phyloP scores from a whole-genome alignment of 2,888 invertebrate genomes.

The Cylindroiulus punctatus region DNA sequence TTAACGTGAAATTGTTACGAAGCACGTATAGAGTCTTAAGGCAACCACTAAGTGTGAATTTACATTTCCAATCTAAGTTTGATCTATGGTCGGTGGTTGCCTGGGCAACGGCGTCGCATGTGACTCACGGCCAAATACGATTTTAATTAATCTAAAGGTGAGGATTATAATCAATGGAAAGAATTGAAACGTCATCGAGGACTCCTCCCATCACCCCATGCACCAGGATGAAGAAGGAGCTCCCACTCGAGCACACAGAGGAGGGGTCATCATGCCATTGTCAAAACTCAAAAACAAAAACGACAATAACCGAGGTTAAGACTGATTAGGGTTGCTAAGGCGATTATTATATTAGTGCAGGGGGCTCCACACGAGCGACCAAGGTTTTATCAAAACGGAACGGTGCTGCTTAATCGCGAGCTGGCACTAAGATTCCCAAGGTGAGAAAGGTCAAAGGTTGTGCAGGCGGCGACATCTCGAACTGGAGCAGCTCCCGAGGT shows the following conservation, averaged over 20 bases:
- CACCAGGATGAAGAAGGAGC: slow-evolving; percentile 20
- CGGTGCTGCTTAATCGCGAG: neutral
- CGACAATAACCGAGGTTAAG: slow-evolving; percentile 26
- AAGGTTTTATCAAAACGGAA: slow-evolving; percentile 11
- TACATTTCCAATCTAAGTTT: neutral
- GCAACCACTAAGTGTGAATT: neutral
- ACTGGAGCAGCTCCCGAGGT: neutral
- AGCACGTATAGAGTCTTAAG: neutral
- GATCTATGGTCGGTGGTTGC: neutral
- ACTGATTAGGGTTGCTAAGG: slow-evolving; percentile 42
- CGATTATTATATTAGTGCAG: slow-evolving; percentile 5
- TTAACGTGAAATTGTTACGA: too few relatives aligned
- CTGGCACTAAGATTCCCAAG: neutral
- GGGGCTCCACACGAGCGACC: neutral
- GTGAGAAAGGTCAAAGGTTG: slow-evolving; percentile 6
- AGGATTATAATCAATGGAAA: slow-evolving; percentile 9
- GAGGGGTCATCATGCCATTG: slow-evolving; percentile 38
- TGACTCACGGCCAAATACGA: neutral
- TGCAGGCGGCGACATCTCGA: neutral
- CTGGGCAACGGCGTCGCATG: neutral
- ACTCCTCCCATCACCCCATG: neutral
- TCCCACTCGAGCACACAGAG: neutral
- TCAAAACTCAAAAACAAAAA: slow-evolving; percentile 1
- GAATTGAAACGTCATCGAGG: slow-evolving; percentile 15
- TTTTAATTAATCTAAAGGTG: slow-evolving; percentile 30